Base-by-base conservation (phyloP, 2,797 vertebrate genomes). In the Melanotaenia maccullochi region DNA sequence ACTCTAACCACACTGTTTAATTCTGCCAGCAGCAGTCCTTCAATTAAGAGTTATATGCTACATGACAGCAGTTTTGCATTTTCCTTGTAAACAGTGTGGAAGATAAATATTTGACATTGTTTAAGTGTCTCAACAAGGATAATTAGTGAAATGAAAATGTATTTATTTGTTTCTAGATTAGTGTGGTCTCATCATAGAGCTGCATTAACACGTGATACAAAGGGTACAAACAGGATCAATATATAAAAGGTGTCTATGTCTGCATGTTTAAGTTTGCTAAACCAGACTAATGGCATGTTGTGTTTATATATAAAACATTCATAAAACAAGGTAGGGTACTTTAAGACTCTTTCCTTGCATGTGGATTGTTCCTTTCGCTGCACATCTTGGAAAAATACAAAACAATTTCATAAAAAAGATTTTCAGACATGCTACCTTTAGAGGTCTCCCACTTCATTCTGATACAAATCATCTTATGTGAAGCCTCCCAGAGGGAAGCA, bases 21-120 rank as follows among this genome's bases (percentile, higher is more conserved):
- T 16, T 28, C 63, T 71, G 51, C 67, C 70, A 81, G 9, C 36
- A 70, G 72, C n/a, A n/a, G 11, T 12, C 22, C 22, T 58, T 42
- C 6, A 85, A 69, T 68, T 35, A 66, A 32, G 60, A 67, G n/a
- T 33, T n/a, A 56, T 54, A 24, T 24, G 35, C 16, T 44, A 54
- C 18, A 28, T 78, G 35, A 57, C 13, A 18, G 28, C 5, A n/a
- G 22, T 61, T 72, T 65, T 52, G 30, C 8, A 20, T 36, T 54
- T 28, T 57, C 11, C 11, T 28, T 9, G 38, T 69, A 30, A 55
- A 47, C 65, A 54, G 24, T 36, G 58, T 51, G 7, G 40, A 44
- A 16, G 40, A 44, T 18, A 18, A 44, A 18, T 18, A 44, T 44
- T 44, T 44, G 40, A 44, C 16, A 44, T 4, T 44, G 11, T 44